A percentile compares a stretch with the other conserved stretches of the same genome.
phyloP scores from a whole-genome alignment of 2,888 invertebrate species.

The Habroteleia sp. region DNA sequence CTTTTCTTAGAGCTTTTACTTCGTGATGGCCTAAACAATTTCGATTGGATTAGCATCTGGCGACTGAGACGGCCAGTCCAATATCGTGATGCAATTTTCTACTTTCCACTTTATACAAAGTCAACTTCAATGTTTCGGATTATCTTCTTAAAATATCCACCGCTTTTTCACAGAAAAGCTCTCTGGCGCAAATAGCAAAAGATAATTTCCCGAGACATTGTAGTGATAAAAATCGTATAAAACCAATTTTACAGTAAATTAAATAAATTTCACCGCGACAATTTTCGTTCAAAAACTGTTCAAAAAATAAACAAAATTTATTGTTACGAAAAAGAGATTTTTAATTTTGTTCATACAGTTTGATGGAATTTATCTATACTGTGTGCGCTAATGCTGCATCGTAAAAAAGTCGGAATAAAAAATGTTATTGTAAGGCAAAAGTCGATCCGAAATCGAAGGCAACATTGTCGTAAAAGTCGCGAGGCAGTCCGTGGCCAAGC shows the following conservation, averaged over 20 bases:
- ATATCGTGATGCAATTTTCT: slow-evolving; percentile 61
- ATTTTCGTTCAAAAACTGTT: slow-evolving; percentile 18
- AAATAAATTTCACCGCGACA: slow-evolving; percentile 34
- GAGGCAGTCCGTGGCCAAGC: slow-evolving; percentile 14
- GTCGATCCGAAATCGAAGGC: slow-evolving; percentile 33
- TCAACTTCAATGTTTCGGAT: slow-evolving; percentile 66
- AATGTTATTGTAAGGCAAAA: slow-evolving; percentile 39
- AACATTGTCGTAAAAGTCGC: slow-evolving; percentile 36
- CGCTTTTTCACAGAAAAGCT: slow-evolving; percentile 53
- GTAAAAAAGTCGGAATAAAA: slow-evolving; percentile 31
- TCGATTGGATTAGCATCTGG: slow-evolving; percentile 65
- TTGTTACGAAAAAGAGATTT: slow-evolving; percentile 8
- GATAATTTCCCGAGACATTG: slow-evolving; percentile 39
- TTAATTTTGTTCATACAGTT: too few relatives aligned
- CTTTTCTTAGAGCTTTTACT: slow-evolving; percentile 55
- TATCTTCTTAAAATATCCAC: slow-evolving; percentile 65
- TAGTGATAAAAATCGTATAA: slow-evolving; percentile 38
- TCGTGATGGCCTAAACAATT: slow-evolving; percentile 63
- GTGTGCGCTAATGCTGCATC: too few relatives aligned
- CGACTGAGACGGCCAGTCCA: slow-evolving; percentile 64
- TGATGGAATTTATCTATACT: too few relatives aligned
- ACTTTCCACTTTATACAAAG: slow-evolving; percentile 64
- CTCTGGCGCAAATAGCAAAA: slow-evolving; percentile 37
- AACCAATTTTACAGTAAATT: slow-evolving; percentile 52
- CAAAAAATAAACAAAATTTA: slow-evolving; percentile 1